Evolutionary conservation across 1,140 invertebrate genomes (phyloP), one percentile per base, ranked within the genome.

Genomic region (Drosophila sp.): DNA sequence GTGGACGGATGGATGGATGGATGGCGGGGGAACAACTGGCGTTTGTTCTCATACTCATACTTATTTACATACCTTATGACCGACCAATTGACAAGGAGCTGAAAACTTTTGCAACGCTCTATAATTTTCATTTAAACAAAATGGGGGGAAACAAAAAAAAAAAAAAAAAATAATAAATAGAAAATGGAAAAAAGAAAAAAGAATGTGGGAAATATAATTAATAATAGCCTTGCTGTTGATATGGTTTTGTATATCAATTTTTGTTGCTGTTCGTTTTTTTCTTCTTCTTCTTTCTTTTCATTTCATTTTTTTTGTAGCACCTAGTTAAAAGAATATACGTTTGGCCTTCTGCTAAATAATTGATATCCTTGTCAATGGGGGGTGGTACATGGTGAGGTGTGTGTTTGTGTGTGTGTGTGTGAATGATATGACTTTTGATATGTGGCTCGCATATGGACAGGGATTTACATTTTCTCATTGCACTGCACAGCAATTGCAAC

Each of bases 301-400:
- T 35, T 44, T 30, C 25, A 32, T 70, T 70, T 70, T 75, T 78
- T 76, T 76, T 77, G 62, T 79, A 60, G 76, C 76, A 78, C 76
- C 76, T 79, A 44, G 75, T 79, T 72, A 57, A 55, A 50, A n/a
- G 60, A 47, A 30, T 41, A 25, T 50, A 35, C 11, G 47, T 54
- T 23, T 30, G 25, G 17, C n/a, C 30, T 32, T 5, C n/a, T 17
- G 30, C n/a, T 65, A 33, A 54, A 65, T 65, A 35, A 65, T 65
- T 65, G 17, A 65, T 65, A 32, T 64, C 30, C 29, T 29, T 64
- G 29, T 44, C 17, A 17, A 56, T 33, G 50, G 25, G 25, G 29
- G 6, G 0, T 5, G 25, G 7, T 17, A 17, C 1, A 17, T 1
- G 30, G 30, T 2, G 30, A 30, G 30, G 30, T 30, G 1, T 1